Evolutionary conservation across 2,888 invertebrate genomes (phyloP).

Genomic region (Labia minor): DNA sequence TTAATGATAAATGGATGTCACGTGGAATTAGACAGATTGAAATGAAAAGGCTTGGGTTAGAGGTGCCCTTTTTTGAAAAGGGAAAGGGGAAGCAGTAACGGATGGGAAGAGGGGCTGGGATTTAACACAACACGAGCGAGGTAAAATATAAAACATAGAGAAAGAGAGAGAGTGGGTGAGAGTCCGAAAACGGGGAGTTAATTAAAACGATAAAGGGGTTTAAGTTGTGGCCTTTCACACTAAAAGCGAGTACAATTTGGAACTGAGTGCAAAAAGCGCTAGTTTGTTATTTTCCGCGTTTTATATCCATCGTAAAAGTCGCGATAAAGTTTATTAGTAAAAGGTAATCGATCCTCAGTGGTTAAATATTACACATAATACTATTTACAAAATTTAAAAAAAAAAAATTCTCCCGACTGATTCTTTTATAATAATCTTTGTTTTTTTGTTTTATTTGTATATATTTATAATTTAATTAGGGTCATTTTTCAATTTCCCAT

Average conservation of each 20-base stretch:
- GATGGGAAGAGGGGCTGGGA: not conserved
- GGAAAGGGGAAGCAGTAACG: too few relatives aligned
- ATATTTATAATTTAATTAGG: too few relatives aligned
- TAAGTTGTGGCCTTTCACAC: constrained; percentile 13
- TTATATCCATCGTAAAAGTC: constrained; percentile 1
- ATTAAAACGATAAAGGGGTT: constrained; percentile 13
- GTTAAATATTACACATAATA: too few relatives aligned
- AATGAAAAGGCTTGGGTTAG: not conserved
- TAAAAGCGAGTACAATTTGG: not conserved
- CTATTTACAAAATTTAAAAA: too few relatives aligned
- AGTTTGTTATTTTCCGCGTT: constrained; percentile 13
- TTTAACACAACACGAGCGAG: not conserved
- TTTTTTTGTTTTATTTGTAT: too few relatives aligned
- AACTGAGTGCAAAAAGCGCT: constrained; percentile 7
- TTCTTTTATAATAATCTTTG: too few relatives aligned
- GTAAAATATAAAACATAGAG: not conserved
- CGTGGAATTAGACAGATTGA: not conserved
- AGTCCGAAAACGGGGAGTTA: not conserved
- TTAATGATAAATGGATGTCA: constrained; percentile 1
- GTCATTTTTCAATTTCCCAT: too few relatives aligned
- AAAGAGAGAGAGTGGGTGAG: not conserved
- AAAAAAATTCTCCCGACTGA: too few relatives aligned
- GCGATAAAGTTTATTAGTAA: constrained; percentile 6
- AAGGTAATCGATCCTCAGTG: not conserved
- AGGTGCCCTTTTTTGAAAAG: too few relatives aligned